A percentile compares a stretch with the other conserved stretches of the same genome.
These are phyloP conservation scores for Deilephila porcellus DNA, from an alignment of 2,888 invertebrate species.

Conservation along the genomic window DNA sequence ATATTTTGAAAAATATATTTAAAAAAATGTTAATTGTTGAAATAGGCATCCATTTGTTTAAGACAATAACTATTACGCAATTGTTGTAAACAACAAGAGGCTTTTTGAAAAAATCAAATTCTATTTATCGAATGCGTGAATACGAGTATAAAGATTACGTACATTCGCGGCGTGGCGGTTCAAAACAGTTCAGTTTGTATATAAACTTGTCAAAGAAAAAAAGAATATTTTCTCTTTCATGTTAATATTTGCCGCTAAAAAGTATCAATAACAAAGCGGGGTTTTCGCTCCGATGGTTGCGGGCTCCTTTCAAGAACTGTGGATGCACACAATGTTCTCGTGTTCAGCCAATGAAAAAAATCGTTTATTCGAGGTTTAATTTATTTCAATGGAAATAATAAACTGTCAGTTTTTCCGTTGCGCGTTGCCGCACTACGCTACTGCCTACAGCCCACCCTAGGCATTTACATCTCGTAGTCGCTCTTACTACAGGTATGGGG, in stretches of 20 bases:
- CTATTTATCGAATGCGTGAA: not conserved
- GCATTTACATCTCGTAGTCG: no score
- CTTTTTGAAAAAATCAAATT: not conserved
- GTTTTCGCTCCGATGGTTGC: conserved; percentile 13
- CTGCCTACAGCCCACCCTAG: no score
- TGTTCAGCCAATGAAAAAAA: conserved; percentile 8
- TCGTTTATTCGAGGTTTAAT: not conserved
- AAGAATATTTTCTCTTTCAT: conserved; percentile 23
- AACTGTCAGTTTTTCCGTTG: no score
- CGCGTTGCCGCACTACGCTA: no score
- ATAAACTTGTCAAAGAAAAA: not conserved
- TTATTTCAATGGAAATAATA: no score
- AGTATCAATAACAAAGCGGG: conserved; percentile 38
- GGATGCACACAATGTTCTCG: not conserved
- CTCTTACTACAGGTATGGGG: no score
- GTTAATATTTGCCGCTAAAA: conserved; percentile 37
- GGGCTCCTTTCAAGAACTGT: conserved; percentile 30
- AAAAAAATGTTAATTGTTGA: no score
- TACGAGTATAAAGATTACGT: not conserved
- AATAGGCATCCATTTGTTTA: no score
- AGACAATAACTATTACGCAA: no score
- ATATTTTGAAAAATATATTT: no score
- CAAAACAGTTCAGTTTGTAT: not conserved
- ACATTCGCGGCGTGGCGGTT: not conserved
- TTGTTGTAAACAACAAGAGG: not conserved